These are phyloP conservation scores for Hirtodrosophila histrioides DNA, from an alignment of 2,888 invertebrate species.

Conservation along the genomic window DNA sequence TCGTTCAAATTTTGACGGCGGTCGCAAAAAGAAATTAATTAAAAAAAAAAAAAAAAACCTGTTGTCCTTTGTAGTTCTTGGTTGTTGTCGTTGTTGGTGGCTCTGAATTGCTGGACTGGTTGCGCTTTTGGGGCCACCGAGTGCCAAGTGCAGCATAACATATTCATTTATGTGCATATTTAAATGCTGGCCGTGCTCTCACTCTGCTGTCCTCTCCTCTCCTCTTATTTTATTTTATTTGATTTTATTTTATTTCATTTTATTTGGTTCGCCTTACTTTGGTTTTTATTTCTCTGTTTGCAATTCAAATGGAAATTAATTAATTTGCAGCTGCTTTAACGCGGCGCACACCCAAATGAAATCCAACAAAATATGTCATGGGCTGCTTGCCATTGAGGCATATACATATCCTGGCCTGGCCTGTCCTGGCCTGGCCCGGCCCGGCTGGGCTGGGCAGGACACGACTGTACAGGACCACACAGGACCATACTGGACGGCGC, in stretches of 20 bases:
- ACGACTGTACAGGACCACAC: not conserved
- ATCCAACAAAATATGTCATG: slow-evolving; percentile 14
- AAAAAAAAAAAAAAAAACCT: slow-evolving; percentile 33
- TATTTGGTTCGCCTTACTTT: slow-evolving; percentile 25
- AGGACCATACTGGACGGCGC: too few relatives aligned
- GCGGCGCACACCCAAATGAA: slow-evolving; percentile 6
- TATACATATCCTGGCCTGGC: slow-evolving; percentile 9
- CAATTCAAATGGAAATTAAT: slow-evolving; percentile 71
- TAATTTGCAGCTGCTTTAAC: slow-evolving; percentile 57
- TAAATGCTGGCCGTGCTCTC: slow-evolving; percentile 9
- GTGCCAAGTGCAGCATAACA: slow-evolving; percentile 42
- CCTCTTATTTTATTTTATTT: not conserved
- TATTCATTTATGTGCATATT: slow-evolving; percentile 46
- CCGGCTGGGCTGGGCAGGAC: not conserved
- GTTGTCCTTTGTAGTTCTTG: slow-evolving; percentile 39
- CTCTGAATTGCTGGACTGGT: slow-evolving; percentile 14
- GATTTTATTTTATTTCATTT: slow-evolving; percentile 16
- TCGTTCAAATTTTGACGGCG: slow-evolving; percentile 42
- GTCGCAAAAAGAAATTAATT: slow-evolving; percentile 50
- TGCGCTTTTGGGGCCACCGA: slow-evolving; percentile 36
- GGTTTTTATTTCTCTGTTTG: slow-evolving; percentile 38
- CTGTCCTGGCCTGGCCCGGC: slow-evolving; percentile 2
- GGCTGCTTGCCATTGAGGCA: slow-evolving; percentile 7
- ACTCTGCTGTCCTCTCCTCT: too few relatives aligned
- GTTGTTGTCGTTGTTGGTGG: slow-evolving; percentile 5